Percentiles rank a stretch among this genome's conserved stretches.
Conservation (phyloP, 2,113 vertebrate species). For the Hyaena hyaena region DNA sequence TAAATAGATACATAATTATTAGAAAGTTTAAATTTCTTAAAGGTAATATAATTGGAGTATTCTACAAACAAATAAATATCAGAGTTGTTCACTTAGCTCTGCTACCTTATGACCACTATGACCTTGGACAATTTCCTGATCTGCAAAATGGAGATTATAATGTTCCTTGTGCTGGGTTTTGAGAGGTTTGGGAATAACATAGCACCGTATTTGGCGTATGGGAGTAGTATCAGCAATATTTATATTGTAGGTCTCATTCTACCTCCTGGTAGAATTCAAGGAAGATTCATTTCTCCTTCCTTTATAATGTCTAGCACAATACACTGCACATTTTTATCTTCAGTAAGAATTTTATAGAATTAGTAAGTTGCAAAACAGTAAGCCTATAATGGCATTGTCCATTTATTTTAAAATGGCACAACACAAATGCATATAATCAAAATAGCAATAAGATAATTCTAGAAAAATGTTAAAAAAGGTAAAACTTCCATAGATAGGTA, state of each 20-base stretch:
- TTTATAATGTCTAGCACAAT: not conserved
- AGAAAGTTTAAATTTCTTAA: not conserved
- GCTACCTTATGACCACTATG: not conserved
- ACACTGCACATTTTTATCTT: not conserved
- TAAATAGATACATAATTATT: not conserved
- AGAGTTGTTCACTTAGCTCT: not conserved
- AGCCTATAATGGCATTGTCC: not conserved
- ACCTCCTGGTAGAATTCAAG: not conserved
- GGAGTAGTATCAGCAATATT: not conserved
- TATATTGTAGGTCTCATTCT: not conserved
- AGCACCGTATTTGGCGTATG: not conserved
- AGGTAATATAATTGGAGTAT: not conserved
- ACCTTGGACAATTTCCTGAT: conserved; percentile 4
- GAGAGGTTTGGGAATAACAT: not conserved
- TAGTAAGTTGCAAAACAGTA: not conserved
- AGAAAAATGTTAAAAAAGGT: not conserved
- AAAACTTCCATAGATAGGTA: not conserved
- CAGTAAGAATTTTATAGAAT: not conserved
- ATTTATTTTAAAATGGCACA: not conserved
- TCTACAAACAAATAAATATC: not conserved
- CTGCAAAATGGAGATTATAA: conserved; percentile 29
- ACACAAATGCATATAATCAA: not conserved
- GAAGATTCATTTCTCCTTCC: not conserved
- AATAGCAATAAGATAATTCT: not conserved
- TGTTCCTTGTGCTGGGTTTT: not conserved